Evolutionary conservation across 2,797 vertebrate species (phyloP).

Genomic region (Setipinna tenuifilis): DNA sequence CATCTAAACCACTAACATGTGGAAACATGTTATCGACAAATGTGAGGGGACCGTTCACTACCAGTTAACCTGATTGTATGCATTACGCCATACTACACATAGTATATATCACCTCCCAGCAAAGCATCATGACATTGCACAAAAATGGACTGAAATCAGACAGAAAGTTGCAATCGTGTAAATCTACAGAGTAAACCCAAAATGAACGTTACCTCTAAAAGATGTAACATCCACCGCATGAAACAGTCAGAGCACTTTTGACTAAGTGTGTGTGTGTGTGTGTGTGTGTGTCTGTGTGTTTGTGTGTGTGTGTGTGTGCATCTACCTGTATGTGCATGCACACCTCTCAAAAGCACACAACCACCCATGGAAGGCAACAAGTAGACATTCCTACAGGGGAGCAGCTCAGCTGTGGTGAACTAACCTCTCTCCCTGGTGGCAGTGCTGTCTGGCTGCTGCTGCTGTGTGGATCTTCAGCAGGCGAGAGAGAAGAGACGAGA

Average conservation of each 20-base stretch:
- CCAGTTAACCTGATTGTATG: background rate
- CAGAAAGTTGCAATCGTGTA: background rate
- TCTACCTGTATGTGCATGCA: too few species aligned
- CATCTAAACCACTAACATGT: background rate
- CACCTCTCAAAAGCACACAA: too few species aligned
- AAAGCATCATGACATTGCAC: background rate
- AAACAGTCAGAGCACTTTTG: too few species aligned
- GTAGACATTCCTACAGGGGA: background rate
- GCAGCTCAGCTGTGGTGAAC: background rate
- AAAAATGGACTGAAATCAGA: background rate
- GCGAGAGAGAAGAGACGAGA: constrained; percentile 5
- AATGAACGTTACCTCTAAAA: too few species aligned
- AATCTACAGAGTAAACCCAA: too few species aligned
- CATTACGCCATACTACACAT: background rate
- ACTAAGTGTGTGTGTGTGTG: too few species aligned
- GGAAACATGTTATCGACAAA: background rate
- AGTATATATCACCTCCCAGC: background rate
- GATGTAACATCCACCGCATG: too few species aligned
- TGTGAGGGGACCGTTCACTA: background rate
- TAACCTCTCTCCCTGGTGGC: background rate
- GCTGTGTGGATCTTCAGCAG: background rate
- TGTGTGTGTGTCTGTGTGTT: too few species aligned
- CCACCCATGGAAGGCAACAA: background rate
- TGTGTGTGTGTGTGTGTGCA: too few species aligned
- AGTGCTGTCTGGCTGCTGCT: background rate